phyloP scores from a whole-genome alignment of 2,888 invertebrate species.

The Tipula vernalis region DNA sequence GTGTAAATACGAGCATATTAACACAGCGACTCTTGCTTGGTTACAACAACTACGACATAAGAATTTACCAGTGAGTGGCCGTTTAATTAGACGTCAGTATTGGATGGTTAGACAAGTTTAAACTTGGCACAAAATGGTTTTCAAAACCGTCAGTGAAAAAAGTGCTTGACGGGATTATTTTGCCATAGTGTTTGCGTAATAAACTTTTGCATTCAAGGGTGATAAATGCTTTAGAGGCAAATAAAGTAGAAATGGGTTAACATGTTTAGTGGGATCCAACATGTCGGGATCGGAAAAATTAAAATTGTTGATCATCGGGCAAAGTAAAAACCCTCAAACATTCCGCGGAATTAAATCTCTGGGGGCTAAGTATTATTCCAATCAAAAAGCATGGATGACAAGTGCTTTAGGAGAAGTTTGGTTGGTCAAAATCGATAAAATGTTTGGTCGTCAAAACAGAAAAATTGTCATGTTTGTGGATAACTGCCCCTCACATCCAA shows the following conservation, averaged over 20 bases:
- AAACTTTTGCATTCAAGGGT: constrained; percentile 23
- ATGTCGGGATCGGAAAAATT: constrained; percentile 25
- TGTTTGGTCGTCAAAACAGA: neutral
- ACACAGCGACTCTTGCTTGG: neutral
- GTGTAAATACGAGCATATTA: neutral
- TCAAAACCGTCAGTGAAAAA: neutral
- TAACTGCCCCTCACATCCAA: constrained; percentile 17
- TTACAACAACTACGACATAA: neutral
- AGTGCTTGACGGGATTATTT: constrained; percentile 21
- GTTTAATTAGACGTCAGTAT: too few species aligned
- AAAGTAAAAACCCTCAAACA: constrained; percentile 24
- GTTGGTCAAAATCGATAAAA: neutral
- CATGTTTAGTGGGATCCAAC: constrained; percentile 22
- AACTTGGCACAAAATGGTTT: constrained; percentile 10
- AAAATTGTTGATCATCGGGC: constrained; percentile 24
- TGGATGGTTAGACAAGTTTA: constrained; percentile 19
- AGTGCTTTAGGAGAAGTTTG: constrained; percentile 12
- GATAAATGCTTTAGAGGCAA: constrained; percentile 25
- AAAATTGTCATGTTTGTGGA: constrained; percentile 21
- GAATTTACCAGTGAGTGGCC: neutral
- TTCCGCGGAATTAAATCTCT: constrained; percentile 23
- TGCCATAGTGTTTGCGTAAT: constrained; percentile 22
- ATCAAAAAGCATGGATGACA: constrained; percentile 23
- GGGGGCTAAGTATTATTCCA: constrained; percentile 21
- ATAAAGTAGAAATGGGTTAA: constrained; percentile 23